Evolutionary conservation across 2,113 vertebrate species (phyloP).

Genomic region (Charina bottae): DNA sequence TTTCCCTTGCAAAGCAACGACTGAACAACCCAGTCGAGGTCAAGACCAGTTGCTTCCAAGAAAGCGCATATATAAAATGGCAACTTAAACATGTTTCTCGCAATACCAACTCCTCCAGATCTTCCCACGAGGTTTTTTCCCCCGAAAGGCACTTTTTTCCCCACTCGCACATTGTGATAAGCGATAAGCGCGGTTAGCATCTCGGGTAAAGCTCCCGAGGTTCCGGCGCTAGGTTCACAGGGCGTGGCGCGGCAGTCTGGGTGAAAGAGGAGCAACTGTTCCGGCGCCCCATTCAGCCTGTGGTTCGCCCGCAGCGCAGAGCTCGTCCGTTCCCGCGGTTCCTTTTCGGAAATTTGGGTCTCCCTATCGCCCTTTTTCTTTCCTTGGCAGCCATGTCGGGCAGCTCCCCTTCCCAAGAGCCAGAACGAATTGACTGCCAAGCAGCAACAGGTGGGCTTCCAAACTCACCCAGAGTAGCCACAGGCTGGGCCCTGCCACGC

Average conservation of each 20-base stretch:
- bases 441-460: neutral
- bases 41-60: neutral
- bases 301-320: neutral
- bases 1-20: neutral
- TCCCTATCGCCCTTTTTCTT: no score
- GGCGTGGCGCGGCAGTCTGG: neutral
- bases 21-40: neutral
- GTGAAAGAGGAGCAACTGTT: neutral
- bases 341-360: neutral
- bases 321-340: neutral
- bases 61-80: neutral
- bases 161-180: neutral
- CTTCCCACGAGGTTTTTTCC: neutral
- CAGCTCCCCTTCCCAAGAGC: neutral
- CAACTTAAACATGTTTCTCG: neutral
- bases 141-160: neutral
- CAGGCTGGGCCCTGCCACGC: conserved; percentile 9
- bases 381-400: no score
- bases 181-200: neutral
- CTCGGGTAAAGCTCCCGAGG: neutral
- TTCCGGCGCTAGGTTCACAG: neutral
- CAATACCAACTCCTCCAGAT: neutral
- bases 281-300: no score
- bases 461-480: conserved; percentile 61
- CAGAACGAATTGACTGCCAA: neutral